Conservation (phyloP, 2,888 invertebrate species). For the Drosophila emarginata region DNA sequence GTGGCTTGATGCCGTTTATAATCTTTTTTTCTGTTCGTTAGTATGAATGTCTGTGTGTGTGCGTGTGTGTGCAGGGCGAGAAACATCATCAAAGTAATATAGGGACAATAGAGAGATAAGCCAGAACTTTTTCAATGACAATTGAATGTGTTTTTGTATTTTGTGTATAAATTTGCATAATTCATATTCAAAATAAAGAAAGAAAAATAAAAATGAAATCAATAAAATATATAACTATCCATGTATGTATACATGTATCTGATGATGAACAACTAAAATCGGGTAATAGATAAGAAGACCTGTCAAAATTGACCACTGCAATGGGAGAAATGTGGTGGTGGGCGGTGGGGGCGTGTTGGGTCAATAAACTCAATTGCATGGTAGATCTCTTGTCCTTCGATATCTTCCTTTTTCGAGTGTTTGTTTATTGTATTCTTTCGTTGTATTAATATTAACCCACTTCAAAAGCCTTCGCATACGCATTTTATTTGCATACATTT, state of each 20-base stretch:
- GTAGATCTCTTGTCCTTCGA: constrained; percentile 57
- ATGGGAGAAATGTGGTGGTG: background rate
- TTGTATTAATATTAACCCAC: constrained; percentile 75
- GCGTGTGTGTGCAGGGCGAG: too few species aligned
- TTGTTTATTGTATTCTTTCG: constrained; percentile 39
- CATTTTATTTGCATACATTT: constrained; percentile 76
- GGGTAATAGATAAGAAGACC: background rate
- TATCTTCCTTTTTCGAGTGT: constrained; percentile 61
- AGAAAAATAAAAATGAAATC: background rate
- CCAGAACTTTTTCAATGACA: constrained; percentile 2
- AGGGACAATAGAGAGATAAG: background rate
- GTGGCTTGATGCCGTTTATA: background rate
- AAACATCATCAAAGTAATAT: too few species aligned
- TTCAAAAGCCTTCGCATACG: constrained; percentile 68
- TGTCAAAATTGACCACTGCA: constrained; percentile 29
- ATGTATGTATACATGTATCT: background rate
- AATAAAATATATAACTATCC: background rate
- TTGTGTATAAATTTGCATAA: constrained; percentile 32
- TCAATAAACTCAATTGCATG: constrained; percentile 43
- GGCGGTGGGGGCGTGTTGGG: constrained; percentile 39
- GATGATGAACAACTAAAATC: constrained; percentile 13
- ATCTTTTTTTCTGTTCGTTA: background rate
- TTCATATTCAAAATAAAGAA: constrained; percentile 13
- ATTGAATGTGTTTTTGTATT: background rate
- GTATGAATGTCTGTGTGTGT: too few species aligned